Evolutionary conservation across 35 echinoderm and acorn worm genomes (phyloP), one percentile per base, ranked within the genome.

Genomic region (Eucidaris tribuloides): DNA sequence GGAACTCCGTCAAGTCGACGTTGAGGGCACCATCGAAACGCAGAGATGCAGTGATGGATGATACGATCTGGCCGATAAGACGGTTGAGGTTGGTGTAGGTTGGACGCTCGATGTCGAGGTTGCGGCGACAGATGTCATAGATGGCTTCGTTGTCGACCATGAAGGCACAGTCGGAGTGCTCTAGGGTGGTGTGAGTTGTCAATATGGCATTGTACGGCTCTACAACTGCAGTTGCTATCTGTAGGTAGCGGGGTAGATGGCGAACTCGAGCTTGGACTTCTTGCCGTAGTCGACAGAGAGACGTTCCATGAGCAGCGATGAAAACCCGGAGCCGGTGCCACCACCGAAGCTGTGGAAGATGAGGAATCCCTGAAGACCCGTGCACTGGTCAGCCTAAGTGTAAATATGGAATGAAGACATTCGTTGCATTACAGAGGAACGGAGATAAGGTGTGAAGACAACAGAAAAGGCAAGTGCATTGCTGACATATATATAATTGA

Each of bases 131-230:
- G 86, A 94, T 94, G 31, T 94, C 92, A 64, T 94, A 94, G 85
- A 94, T 89, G 68, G 91, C 91, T 81, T 94, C 91, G 72, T 94
- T 94, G 81, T 94, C 91, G 55, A 94, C 92, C 86, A 94, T 89
- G 63, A 94, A 94, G n/a, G 92, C 92, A 57, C 92, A 94, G 54
- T 94, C 92, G 46, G 92, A 74, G 40, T 95, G 92, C 15, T 95
- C 92, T 4, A 95, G 79, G 31, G 87, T 95, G 23, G 87, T 90
- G 40, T 95, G 92, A 43, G 92, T 90, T n/a, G 83, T 95, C 82
- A 95, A 20, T 58, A 94, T 79, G 30, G 87, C 63, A 44, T 95
- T 95, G 87, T 95, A 95, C 25, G 92, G 92, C 65, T 95, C 92
- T 7, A 95, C 92, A 1, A 95, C 92, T n/a, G n/a, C n/a, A n/a